Evolutionary conservation across 2,797 vertebrate genomes (phyloP).

Genomic region (Chloroceryle inda): DNA sequence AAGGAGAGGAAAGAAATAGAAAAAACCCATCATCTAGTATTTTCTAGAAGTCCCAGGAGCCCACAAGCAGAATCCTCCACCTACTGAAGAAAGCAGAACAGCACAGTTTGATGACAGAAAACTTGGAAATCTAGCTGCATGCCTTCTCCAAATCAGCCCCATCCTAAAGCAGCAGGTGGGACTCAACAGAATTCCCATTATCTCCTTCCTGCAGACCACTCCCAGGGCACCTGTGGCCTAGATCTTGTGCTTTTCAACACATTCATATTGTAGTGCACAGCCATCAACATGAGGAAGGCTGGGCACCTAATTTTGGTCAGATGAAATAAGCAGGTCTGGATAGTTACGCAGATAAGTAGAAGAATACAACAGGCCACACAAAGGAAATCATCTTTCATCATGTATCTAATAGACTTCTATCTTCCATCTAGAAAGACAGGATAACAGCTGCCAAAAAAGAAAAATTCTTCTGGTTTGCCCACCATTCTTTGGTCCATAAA

Average conservation of each 20-base stretch:
- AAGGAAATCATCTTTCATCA: background rate
- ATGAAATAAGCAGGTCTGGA: too few species aligned
- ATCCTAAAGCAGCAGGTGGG: background rate
- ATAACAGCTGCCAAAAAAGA: background rate
- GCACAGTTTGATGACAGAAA: background rate
- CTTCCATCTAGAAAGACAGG: background rate
- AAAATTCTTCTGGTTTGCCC: background rate
- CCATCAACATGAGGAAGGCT: background rate
- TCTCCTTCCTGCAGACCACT: background rate
- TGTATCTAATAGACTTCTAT: background rate
- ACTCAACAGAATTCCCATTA: background rate
- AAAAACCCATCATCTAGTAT: background rate
- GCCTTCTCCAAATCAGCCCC: background rate
- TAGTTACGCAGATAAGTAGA: too few species aligned
- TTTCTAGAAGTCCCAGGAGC: background rate
- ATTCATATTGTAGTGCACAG: background rate
- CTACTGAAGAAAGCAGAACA: background rate
- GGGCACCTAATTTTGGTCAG: too few species aligned
- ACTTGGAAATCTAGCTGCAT: background rate
- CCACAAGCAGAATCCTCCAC: background rate
- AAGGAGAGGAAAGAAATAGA: background rate
- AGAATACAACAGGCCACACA: background rate
- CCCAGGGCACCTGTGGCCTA: background rate
- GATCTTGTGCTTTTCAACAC: background rate
- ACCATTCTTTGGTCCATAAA: background rate